Evolutionary conservation across 2,797 vertebrate species (phyloP), one percentile per base, ranked within the genome.

Genomic region (Leontopithecus rosalia): DNA sequence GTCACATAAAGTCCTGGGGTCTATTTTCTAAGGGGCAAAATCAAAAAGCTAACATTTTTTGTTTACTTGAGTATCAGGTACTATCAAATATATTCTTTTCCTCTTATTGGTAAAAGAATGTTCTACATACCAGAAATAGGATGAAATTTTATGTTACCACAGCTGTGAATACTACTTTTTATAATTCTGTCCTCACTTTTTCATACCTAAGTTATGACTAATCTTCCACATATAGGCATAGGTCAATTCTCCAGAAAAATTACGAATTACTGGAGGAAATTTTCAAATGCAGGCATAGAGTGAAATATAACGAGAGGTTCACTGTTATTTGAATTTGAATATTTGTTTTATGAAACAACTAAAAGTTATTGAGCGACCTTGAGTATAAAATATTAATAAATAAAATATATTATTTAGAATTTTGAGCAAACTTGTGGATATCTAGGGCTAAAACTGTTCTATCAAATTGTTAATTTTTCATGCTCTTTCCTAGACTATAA

Each of bases 361-460:
- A 83, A 96, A 77, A 80, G 28, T 41, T 76, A 80, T 20, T 80
- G 67, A 80, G 28, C 93, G 41, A 90, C 39, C 36, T 70, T 0
- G 9, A 81, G 3, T 48, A 72, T 72, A 28, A 80, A 86, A 67
- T 80, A 85, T 85, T 76, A 75, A 81, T 36, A 88, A 92, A 90
- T 82, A 76, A 92, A 91, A 93, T 50, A n/a, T 30, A 94, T 88
- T 50, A n/a, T 41, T 79, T 96, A 50, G n/a, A 92, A 91, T 89
- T 81, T 96, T 91, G 46, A 72, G 43, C 7, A 36, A 61, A 91
- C 6, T n/a, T 87, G 19, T 26, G 61, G 39, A 79, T 95, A 92
- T 93, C 46, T 55, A 79, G 22, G 52, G 33, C 17, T 92, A 72
- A 91, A 76, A 92, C 77, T 75, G 15, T 80, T 80, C 86, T 86